Evolutionary conservation across 2,797 vertebrate genomes (phyloP).

Genomic region (Sphaeramia orbicularis): DNA sequence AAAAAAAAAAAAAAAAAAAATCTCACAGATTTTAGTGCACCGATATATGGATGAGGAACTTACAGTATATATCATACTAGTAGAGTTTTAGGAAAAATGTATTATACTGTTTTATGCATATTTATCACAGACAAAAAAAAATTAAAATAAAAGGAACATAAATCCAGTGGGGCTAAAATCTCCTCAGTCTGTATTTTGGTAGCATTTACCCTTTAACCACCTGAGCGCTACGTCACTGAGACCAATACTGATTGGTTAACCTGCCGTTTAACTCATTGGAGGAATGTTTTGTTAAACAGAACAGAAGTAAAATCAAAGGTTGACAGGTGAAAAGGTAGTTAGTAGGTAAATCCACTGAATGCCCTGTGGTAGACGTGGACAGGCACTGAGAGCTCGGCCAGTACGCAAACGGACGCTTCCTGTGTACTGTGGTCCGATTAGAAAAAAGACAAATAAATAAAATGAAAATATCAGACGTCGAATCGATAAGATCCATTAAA

Average conservation of each 20-base stretch:
- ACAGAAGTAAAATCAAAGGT: constrained; percentile 53
- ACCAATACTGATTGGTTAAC: constrained; percentile 63
- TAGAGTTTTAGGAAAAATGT: constrained; percentile 44
- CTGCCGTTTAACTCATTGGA: constrained; percentile 76
- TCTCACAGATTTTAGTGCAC: constrained; percentile 80
- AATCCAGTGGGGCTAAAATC: constrained; percentile 69
- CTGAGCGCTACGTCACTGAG: constrained; percentile 71
- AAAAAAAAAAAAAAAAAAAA: constrained; percentile 41
- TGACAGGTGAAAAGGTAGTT: constrained; percentile 73
- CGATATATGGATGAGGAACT: constrained; percentile 71
- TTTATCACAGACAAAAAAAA: constrained; percentile 57
- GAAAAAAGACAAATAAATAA: constrained; percentile 9
- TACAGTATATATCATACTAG: constrained; percentile 66
- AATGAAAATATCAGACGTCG: constrained; percentile 27
- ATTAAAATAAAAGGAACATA: constrained; percentile 32
- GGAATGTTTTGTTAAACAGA: constrained; percentile 84
- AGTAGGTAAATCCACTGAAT: constrained; percentile 73
- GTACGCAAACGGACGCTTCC: constrained; percentile 31
- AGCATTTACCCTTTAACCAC: constrained; percentile 76
- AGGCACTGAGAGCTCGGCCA: constrained; percentile 55
- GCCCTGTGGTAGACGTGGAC: constrained; percentile 56
- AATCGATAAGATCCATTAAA: constrained; percentile 50
- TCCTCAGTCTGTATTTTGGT: constrained; percentile 59
- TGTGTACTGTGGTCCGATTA: constrained; percentile 65
- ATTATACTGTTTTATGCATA: constrained; percentile 59